Evolutionary conservation across 1,140 invertebrate genomes (phyloP).

Genomic region (Drosophila orena): DNA sequence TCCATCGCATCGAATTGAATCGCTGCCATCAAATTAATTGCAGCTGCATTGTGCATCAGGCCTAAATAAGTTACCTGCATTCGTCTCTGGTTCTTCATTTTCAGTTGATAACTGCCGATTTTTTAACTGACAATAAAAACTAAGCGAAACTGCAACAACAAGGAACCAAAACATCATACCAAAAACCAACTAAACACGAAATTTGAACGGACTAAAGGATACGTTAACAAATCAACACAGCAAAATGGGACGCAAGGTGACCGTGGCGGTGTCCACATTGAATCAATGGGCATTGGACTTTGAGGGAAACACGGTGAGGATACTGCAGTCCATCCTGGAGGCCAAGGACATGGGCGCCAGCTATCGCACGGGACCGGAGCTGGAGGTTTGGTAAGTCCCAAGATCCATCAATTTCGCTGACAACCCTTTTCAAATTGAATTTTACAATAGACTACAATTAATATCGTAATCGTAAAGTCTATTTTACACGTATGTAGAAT

Average conservation of each 20-base stretch:
- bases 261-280: conserved; percentile 94
- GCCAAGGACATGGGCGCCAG: conserved; percentile 95
- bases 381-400: conserved; percentile 55
- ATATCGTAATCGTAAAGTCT: too few relatives aligned
- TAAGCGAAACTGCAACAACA: conserved; percentile 18
- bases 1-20: conserved; percentile 17
- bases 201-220: background rate
- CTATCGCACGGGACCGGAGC: conserved; percentile 97
- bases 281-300: conserved; percentile 99
- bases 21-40: conserved; percentile 52
- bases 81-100: background rate
- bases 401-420: too few relatives aligned
- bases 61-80: conserved; percentile 5
- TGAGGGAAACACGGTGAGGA: conserved; percentile 95
- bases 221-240: background rate
- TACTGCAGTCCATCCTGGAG: conserved; percentile 94
- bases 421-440: too few relatives aligned
- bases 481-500: too few relatives aligned
- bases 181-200: background rate
- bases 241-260: conserved; percentile 92
- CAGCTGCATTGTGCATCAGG: conserved; percentile 31
- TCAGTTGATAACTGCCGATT: conserved; percentile 64
- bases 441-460: too few relatives aligned
- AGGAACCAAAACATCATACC: conserved; percentile 10
- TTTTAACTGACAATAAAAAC: conserved; percentile 57